Percentiles rank a stretch among this genome's conserved stretches.
Conservation (phyloP, 2,797 vertebrate genomes). For the Pangasius macronema region DNA sequence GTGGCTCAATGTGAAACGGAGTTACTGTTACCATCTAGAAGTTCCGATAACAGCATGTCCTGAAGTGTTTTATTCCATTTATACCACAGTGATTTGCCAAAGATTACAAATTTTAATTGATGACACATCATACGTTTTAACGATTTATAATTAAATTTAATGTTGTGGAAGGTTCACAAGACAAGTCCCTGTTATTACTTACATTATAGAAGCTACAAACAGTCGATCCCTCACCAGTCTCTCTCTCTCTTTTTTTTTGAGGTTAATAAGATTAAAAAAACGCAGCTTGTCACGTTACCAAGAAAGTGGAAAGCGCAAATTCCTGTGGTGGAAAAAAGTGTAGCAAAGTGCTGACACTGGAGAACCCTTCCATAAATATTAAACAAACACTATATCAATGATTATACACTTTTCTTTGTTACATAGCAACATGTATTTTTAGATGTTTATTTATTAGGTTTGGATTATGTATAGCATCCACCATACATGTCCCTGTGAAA, state of each 20-base stretch:
- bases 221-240: not conserved
- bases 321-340: not conserved
- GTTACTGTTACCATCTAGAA: not conserved
- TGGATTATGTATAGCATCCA: not conserved
- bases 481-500: not conserved
- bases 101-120: not conserved
- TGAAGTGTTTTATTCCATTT: not conserved
- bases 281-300: not conserved
- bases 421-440: not conserved
- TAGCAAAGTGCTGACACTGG: not conserved
- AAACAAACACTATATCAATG: not conserved
- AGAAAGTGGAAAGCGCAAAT: not conserved
- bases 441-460: not conserved
- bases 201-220: not conserved
- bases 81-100: not conserved
- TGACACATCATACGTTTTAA: not conserved
- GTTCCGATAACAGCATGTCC: not conserved
- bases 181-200: not conserved
- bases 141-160: not conserved
- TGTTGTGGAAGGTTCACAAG: not conserved
- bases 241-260: not conserved
- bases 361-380: not conserved
- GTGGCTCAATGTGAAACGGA: not conserved
- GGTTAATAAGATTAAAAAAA: not conserved
- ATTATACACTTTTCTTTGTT: not conserved